Evolutionary conservation across 2,797 vertebrate genomes (phyloP).

Genomic region (Sebastes jordani): DNA sequence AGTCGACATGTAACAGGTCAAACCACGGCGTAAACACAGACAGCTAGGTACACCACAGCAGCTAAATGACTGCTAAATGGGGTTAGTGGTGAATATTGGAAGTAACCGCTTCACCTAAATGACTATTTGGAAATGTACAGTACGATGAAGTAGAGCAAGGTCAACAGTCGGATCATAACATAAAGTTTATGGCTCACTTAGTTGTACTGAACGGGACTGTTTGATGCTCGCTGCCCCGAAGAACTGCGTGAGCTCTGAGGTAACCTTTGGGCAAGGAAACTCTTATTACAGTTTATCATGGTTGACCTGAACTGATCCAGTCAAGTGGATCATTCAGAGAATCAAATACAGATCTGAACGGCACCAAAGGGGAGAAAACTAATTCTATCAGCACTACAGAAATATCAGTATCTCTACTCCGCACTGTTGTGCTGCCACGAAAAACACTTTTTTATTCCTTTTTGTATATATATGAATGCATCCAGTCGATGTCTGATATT

Average conservation of each 20-base stretch:
- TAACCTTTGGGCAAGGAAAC: constrained; percentile 58
- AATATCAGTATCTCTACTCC: constrained; percentile 47
- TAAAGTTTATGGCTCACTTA: constrained; percentile 1
- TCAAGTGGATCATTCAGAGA: constrained; percentile 52
- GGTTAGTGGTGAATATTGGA: constrained; percentile 12
- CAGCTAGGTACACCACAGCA: not conserved
- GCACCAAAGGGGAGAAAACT: constrained; percentile 37
- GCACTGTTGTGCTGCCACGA: constrained; percentile 23
- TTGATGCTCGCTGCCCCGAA: not conserved
- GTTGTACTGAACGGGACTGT: not conserved
- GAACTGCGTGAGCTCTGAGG: constrained; percentile 58
- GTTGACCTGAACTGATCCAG: constrained; percentile 59
- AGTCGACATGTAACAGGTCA: constrained; percentile 21
- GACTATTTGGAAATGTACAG: not conserved
- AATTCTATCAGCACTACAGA: constrained; percentile 43
- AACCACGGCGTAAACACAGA: constrained; percentile 26
- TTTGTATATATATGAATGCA: not conserved
- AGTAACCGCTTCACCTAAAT: not conserved
- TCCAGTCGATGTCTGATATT: not conserved
- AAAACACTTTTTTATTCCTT: constrained; percentile 29
- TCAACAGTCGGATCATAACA: not conserved
- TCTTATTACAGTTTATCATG: constrained; percentile 36
- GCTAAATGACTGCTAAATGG: not conserved
- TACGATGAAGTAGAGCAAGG: not conserved
- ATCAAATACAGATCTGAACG: constrained; percentile 62